Evolutionary conservation across 1,140 invertebrate species (phyloP).

Genomic region (Pseudobourletiella spinata): DNA sequence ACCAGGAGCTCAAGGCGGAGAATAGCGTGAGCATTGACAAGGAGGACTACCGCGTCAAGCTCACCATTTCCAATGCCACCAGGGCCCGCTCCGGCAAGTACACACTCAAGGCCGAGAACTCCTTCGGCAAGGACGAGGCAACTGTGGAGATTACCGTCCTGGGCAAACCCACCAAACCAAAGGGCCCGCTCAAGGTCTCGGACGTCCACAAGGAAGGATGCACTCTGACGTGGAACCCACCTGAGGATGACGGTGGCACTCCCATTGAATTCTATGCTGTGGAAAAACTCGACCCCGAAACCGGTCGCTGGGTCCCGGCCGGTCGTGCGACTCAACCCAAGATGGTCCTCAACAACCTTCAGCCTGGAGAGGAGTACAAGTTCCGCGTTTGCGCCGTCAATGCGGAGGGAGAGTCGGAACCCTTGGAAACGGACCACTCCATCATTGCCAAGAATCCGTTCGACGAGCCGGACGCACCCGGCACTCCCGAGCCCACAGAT

Average conservation of each 20-base stretch:
- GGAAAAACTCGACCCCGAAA: slow-evolving; percentile 79
- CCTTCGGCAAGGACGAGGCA: slow-evolving; percentile 76
- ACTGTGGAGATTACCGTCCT: slow-evolving; percentile 85
- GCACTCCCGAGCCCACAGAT: slow-evolving; percentile 73
- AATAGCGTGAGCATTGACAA: slow-evolving; percentile 66
- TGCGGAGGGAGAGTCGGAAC: slow-evolving; percentile 87
- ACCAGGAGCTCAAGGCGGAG: slow-evolving; percentile 56
- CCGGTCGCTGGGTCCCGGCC: slow-evolving; percentile 73
- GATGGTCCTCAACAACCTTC: slow-evolving; percentile 70
- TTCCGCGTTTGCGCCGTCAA: slow-evolving; percentile 94
- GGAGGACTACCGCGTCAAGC: slow-evolving; percentile 77
- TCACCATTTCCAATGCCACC: slow-evolving; percentile 66
- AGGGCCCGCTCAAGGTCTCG: slow-evolving; percentile 53
- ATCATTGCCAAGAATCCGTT: slow-evolving; percentile 97
- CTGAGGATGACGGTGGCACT: slow-evolving; percentile 61
- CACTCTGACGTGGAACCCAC: slow-evolving; percentile 87
- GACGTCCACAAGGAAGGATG: slow-evolving; percentile 78
- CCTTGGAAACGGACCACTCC: slow-evolving; percentile 73
- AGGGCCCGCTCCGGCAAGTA: slow-evolving; percentile 86
- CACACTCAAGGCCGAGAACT: slow-evolving; percentile 77
- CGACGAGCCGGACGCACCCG: slow-evolving; percentile 84
- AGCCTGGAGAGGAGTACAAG: slow-evolving; percentile 90
- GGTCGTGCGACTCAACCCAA: slow-evolving; percentile 70
- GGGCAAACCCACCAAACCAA: slow-evolving; percentile 58
- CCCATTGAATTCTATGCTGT: slow-evolving; percentile 86